Conservation (phyloP, 2,888 invertebrate genomes). For the Agrotis segetum region DNA sequence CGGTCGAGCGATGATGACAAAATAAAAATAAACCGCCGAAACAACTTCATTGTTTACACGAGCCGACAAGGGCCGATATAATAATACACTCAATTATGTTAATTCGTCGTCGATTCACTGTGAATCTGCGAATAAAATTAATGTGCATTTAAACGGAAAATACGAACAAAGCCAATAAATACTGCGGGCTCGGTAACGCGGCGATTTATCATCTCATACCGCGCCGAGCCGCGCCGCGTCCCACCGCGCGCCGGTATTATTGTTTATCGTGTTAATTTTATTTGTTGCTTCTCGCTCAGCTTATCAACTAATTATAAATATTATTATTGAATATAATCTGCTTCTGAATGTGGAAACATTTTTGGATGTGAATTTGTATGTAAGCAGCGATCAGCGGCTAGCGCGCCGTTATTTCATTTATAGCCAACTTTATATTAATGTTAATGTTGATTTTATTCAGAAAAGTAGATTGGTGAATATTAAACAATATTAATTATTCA, state of each 20-base stretch:
- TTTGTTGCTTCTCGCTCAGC: conserved; percentile 83
- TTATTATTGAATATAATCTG: conserved; percentile 83
- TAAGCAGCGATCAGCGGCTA: conserved; percentile 71
- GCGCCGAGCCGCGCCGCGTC: conserved; percentile 58
- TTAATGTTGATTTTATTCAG: conserved; percentile 81
- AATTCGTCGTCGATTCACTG: conserved; percentile 87
- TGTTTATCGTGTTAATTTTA: conserved; percentile 89
- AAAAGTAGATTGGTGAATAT: conserved; percentile 75
- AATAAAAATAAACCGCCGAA: conserved; percentile 69
- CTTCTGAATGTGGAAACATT: conserved; percentile 84
- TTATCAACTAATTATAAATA: conserved; percentile 86
- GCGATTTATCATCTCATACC: conserved; percentile 87
- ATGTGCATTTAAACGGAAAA: conserved; percentile 88
- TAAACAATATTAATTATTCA: conserved; percentile 76
- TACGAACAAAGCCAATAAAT: conserved; percentile 87
- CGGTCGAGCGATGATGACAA: conserved; percentile 51
- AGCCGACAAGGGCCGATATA: conserved; percentile 78
- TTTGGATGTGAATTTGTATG: conserved; percentile 80
- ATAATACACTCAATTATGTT: conserved; percentile 87
- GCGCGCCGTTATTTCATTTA: conserved; percentile 76
- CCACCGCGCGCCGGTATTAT: conserved; percentile 75
- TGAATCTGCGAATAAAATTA: conserved; percentile 89
- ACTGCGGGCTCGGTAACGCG: conserved; percentile 79
- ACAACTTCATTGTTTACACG: conserved; percentile 71
- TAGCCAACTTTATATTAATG: conserved; percentile 78